Conservation (phyloP, 37 sponge, comb jelly and placozoan genomes). For the Ianthella basta region DNA sequence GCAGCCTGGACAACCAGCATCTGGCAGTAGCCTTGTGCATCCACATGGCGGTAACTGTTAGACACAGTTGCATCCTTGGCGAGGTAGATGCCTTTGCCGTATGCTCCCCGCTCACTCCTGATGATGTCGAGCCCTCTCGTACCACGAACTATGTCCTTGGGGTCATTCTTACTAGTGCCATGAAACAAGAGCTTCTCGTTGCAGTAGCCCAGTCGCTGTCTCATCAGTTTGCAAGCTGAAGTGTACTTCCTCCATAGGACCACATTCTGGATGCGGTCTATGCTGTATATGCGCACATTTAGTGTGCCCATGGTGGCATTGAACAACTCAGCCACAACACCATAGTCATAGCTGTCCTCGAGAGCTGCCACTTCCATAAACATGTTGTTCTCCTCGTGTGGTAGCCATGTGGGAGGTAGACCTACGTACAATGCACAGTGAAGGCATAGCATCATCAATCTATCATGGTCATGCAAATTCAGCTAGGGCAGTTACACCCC, state of each 20-base stretch:
- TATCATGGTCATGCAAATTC: no score
- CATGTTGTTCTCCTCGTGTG: not conserved
- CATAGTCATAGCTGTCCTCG: conserved; percentile 8
- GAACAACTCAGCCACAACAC: not conserved
- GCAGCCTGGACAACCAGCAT: not conserved
- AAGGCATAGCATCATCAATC: no score
- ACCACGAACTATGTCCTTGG: conserved; percentile 51
- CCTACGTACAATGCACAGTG: not conserved
- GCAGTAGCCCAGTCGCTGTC: not conserved
- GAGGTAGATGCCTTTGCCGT: conserved; percentile 70
- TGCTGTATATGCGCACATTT: not conserved
- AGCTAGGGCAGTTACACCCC: no score
- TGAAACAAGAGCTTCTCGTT: conserved; percentile 39
- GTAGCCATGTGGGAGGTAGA: conserved; percentile 11
- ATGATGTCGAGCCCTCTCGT: conserved; percentile 58
- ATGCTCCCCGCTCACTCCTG: conserved; percentile 48
- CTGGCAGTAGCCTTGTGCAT: not conserved
- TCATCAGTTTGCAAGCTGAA: not conserved
- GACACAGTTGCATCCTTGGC: conserved; percentile 64
- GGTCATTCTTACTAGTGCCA: conserved; percentile 56
- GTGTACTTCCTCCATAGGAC: conserved; percentile 10
- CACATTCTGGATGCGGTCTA: conserved; percentile 17
- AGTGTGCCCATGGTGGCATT: conserved; percentile 12
- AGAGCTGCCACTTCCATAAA: not conserved
- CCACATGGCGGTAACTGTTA: conserved; percentile 39